Evolutionary conservation across 2,888 invertebrate species (phyloP).

Genomic region (Terebella lapidaria): DNA sequence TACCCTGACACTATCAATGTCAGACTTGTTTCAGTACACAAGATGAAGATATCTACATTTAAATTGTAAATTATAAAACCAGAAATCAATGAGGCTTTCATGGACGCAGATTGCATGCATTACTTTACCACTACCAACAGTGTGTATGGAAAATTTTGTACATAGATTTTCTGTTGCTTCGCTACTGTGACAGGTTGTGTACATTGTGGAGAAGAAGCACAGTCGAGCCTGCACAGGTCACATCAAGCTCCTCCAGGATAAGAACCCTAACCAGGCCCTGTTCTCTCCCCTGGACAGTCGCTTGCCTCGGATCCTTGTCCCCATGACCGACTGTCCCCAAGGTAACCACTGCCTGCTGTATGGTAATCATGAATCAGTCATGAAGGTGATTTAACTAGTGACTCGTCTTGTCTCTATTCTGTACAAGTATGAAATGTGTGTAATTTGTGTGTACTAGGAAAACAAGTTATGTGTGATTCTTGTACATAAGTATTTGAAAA

Average conservation of each 20-base stretch:
- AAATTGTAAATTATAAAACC: no score
- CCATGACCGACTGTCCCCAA: conserved; percentile 62
- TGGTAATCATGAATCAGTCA: no score
- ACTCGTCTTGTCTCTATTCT: no score
- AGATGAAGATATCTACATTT: no score
- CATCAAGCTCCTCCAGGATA: conserved; percentile 61
- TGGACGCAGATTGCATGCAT: no score
- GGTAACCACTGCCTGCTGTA: conserved; percentile 29
- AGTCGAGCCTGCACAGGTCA: conserved; percentile 70
- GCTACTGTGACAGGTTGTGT: conserved; percentile 73
- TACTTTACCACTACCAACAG: not conserved
- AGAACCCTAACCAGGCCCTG: conserved; percentile 61
- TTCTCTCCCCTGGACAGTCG: conserved; percentile 76
- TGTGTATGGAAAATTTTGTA: not conserved
- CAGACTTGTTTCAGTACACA: no score
- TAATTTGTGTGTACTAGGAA: not conserved
- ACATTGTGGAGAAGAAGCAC: conserved; percentile 70
- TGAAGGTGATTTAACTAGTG: no score
- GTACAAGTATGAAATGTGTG: not conserved
- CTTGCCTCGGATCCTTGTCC: conserved; percentile 72
- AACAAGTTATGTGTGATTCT: no score
- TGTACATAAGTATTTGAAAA: no score
- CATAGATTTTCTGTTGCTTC: not conserved
- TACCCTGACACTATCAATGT: no score
- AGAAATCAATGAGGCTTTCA: no score